Base-by-base conservation (phyloP, 2,888 invertebrate species). In the Cosmorhoe ocellata region DNA sequence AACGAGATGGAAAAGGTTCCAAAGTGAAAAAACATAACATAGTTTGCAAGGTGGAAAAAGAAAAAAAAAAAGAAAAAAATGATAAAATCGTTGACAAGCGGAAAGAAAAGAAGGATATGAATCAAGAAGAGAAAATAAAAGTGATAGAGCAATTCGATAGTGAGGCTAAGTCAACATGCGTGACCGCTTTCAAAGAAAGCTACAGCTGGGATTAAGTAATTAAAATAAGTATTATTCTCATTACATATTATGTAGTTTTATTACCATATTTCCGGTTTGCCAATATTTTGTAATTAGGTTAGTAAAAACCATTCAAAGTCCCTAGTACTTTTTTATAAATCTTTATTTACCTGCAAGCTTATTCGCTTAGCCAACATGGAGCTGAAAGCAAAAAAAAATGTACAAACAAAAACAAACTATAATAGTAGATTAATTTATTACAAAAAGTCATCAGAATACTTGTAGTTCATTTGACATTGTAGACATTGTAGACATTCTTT, bases 131-230 rank as follows among this genome's bases (percentile, higher is more conserved):
- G 48, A 65, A 63, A 48, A 58, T 59, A 26, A 66, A 56, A 47
- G 54, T 69, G 4, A 64, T 74, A 36, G 70, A 76, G 1, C 72
- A 51, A 58, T 83, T 82, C 47, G 81, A 82, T 38, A 67, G 61
- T 31, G 62, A 69, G 51, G 67, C 69, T 13, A 77, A 74, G 51
- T 61, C 71, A 30, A 69, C 72, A 30, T 76, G 84, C 56, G 85
- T 84, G 37, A 40, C 74, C 2, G 82, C 81, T 56, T 89, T 89
- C 64, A 81, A 83, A 62, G 88, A 88, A 66, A 88, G 84, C 56
- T 84, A 86, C 47, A 79, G 71, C 70, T 89, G 88, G 88, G 87
- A 86, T 66, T 89, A 74, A 75, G 26, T 51, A 32, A 64, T 59
- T 64, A 64, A 66, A 61, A 33, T 64, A 63, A 58, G 59, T 53